phyloP scores from a whole-genome alignment of 2,888 invertebrate species.

The Neria commutata region DNA sequence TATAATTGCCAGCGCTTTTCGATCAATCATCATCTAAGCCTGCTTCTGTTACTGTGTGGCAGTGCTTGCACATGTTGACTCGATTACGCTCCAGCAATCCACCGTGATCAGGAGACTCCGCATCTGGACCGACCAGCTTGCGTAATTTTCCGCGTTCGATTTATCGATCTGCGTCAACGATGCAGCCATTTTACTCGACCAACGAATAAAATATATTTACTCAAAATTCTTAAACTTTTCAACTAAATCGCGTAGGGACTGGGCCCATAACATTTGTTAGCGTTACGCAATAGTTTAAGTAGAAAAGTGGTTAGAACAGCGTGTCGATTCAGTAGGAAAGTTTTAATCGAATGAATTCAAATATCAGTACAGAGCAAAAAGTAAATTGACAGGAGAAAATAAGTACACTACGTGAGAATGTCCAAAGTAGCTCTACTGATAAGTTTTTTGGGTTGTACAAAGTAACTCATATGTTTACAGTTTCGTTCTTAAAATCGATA shows the following conservation, averaged over 20 bases:
- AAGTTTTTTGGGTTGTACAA: too few relatives aligned
- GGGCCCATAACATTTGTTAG: constrained; percentile 21
- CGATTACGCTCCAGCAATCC: constrained; percentile 14
- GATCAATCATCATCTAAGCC: constrained; percentile 12
- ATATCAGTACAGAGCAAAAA: too few relatives aligned
- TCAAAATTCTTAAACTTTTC: neutral
- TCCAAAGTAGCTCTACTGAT: too few relatives aligned
- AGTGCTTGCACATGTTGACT: constrained; percentile 1
- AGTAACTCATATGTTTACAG: too few relatives aligned
- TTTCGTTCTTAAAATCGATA: too few relatives aligned
- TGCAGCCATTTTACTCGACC: constrained; percentile 9
- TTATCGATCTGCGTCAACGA: constrained; percentile 16
- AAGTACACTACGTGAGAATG: too few relatives aligned
- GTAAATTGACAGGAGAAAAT: too few relatives aligned
- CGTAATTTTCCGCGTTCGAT: constrained; percentile 16
- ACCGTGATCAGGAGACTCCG: constrained; percentile 18
- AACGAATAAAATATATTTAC: constrained; percentile 11
- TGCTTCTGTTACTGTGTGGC: neutral
- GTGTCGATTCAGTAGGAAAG: too few relatives aligned
- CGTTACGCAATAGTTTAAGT: too few relatives aligned
- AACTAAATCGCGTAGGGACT: neutral
- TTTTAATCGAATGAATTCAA: too few relatives aligned
- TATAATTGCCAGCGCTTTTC: constrained; percentile 18
- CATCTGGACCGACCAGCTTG: constrained; percentile 17
- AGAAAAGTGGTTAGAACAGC: too few relatives aligned